Percentiles rank a stretch among this genome's conserved stretches.
Conservation (phyloP, 2,888 invertebrate species). For the Conomelus anceps region DNA sequence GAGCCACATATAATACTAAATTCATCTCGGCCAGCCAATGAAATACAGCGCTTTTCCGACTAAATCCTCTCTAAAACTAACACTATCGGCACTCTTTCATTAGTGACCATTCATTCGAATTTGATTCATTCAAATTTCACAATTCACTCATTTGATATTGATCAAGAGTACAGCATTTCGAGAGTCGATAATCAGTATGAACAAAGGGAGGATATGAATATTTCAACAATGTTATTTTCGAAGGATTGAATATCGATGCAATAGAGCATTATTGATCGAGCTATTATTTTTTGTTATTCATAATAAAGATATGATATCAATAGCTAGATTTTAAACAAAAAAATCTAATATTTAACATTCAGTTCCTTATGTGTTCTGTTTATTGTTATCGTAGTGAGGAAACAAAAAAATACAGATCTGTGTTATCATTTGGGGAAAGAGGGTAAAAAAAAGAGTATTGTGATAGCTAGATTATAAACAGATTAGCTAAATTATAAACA, state of each 20-base stretch:
- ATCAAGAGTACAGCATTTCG: not conserved
- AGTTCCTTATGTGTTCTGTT: no score
- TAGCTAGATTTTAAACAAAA: no score
- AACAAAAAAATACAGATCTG: no score
- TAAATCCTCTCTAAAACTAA: not conserved
- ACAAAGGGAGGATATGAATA: not conserved
- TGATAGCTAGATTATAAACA: no score
- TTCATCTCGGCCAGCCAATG: not conserved
- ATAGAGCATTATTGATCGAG: no score
- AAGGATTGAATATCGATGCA: not conserved
- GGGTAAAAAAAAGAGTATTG: no score
- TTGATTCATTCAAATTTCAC: not conserved
- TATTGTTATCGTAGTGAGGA: no score
- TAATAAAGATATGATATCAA: no score
- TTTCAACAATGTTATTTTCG: not conserved
- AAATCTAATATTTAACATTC: no score
- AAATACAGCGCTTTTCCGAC: not conserved
- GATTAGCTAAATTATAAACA: no score
- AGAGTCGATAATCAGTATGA: not conserved
- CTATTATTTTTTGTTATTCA: no score
- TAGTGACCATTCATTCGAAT: not conserved
- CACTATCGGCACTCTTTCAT: not conserved
- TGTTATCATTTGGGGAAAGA: no score
- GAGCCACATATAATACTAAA: not conserved
- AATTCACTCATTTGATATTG: not conserved